These are phyloP conservation scores for Dexiosoma caninum DNA, from an alignment of 2,888 invertebrate genomes.

Conservation along the genomic window DNA sequence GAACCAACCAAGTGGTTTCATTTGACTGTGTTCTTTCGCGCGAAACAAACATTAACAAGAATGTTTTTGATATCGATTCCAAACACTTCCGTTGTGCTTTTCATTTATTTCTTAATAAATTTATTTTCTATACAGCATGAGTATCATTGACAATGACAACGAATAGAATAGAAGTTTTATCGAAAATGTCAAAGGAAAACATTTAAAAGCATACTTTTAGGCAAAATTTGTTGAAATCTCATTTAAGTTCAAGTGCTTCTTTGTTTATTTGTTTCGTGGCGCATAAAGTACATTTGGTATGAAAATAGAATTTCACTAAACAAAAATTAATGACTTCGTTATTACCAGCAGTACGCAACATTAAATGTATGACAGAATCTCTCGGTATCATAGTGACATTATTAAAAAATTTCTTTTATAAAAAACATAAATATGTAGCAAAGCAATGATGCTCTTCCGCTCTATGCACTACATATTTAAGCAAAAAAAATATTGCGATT, in stretches of 20 bases:
- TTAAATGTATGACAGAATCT: too few relatives aligned
- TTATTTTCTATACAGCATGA: not conserved
- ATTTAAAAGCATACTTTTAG: not conserved
- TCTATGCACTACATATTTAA: too few relatives aligned
- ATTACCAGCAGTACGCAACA: too few relatives aligned
- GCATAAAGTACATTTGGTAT: too few relatives aligned
- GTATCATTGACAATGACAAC: not conserved
- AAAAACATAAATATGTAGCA: too few relatives aligned
- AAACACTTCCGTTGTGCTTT: not conserved
- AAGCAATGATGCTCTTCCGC: too few relatives aligned
- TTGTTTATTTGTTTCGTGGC: not conserved
- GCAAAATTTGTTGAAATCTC: not conserved
- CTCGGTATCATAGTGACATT: too few relatives aligned
- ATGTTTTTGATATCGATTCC: not conserved
- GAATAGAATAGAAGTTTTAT: not conserved
- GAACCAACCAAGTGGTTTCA: not conserved
- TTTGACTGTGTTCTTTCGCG: too few relatives aligned
- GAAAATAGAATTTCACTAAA: too few relatives aligned
- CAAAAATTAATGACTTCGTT: too few relatives aligned
- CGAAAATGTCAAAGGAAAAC: not conserved
- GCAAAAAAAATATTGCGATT: too few relatives aligned
- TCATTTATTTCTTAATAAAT: not conserved
- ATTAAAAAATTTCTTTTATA: too few relatives aligned
- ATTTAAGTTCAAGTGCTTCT: not conserved
- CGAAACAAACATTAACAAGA: not conserved